Evolutionary conservation across 1,140 invertebrate species (phyloP).

Genomic region (Lordiphosa stackelbergi): DNA sequence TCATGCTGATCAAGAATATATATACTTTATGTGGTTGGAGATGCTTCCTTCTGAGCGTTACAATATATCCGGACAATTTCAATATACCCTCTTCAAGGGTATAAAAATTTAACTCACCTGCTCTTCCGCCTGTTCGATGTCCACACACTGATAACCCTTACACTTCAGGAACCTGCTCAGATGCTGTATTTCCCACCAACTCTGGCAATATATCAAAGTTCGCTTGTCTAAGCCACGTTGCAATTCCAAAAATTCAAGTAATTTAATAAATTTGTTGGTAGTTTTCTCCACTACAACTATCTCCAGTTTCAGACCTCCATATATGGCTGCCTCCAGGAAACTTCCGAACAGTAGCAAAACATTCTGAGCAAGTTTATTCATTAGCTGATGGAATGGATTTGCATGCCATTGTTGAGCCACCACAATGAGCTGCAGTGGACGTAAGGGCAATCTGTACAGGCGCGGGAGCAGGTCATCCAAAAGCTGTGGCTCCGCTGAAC

Average conservation of each 20-base stretch:
- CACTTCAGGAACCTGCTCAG: background rate
- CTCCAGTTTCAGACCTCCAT: slow-evolving; percentile 29
- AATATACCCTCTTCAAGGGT: too few relatives aligned
- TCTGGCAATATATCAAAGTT: slow-evolving; percentile 37
- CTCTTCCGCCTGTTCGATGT: background rate
- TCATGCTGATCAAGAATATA: too few relatives aligned
- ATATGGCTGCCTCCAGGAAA: slow-evolving; percentile 48
- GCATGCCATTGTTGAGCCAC: slow-evolving; percentile 47
- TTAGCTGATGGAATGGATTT: slow-evolving; percentile 10
- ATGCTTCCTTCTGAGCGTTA: too few relatives aligned
- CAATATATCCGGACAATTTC: too few relatives aligned
- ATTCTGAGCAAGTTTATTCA: slow-evolving; percentile 1
- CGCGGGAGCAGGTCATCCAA: slow-evolving; percentile 15
- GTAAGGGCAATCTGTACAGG: background rate
- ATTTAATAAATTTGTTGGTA: slow-evolving; percentile 3
- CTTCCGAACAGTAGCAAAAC: slow-evolving; percentile 41
- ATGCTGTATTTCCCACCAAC: slow-evolving; percentile 12
- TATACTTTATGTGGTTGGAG: too few relatives aligned
- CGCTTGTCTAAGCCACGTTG: slow-evolving; percentile 3
- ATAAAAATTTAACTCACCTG: slow-evolving; percentile 10
- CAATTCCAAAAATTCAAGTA: slow-evolving; percentile 13
- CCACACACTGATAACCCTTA: slow-evolving; percentile 24
- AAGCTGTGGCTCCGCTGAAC: background rate
- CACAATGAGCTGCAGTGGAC: slow-evolving; percentile 22
- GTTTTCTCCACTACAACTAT: background rate